Evolutionary conservation across 1,140 invertebrate genomes (phyloP).

Genomic region (Linepithema humile): DNA sequence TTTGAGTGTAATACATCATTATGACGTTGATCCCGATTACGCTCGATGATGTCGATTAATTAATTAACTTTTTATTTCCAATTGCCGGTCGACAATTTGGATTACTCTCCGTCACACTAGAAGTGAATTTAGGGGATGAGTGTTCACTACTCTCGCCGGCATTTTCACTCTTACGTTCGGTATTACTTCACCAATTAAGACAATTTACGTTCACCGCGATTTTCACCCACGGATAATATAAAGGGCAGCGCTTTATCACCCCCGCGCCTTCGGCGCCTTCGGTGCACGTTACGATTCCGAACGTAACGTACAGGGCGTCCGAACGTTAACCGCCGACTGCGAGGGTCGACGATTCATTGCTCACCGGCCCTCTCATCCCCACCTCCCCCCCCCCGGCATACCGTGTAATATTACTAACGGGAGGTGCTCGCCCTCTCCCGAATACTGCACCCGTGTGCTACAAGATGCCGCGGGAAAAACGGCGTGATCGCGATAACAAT

Average conservation of each 20-base stretch:
- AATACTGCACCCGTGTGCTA: conserved; percentile 55
- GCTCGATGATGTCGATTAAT: neutral
- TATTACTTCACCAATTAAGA: conserved; percentile 31
- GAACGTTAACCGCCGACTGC: conserved; percentile 75
- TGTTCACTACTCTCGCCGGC: neutral
- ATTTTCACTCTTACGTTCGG: neutral
- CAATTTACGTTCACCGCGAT: conserved; percentile 25
- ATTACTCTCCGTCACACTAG: neutral
- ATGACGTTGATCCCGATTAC: neutral
- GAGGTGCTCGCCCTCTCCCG: conserved; percentile 42
- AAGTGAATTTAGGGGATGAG: neutral
- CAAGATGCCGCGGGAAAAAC: conserved; percentile 45
- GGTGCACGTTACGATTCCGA: conserved; percentile 39
- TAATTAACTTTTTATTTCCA: neutral
- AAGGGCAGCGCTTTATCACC: conserved; percentile 11
- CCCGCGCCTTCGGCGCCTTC: neutral
- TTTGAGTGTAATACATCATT: no score
- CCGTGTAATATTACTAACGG: conserved; percentile 62
- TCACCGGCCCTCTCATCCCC: conserved; percentile 60
- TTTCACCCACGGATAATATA: conserved; percentile 37
- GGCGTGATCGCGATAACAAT: neutral
- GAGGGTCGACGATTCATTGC: conserved; percentile 76
- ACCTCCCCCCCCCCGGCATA: conserved; percentile 31
- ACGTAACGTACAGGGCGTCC: conserved; percentile 59
- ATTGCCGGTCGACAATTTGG: neutral